These are phyloP conservation scores for Papilio polyxenes DNA, from an alignment of 1,140 invertebrate species.

Conservation along the genomic window DNA sequence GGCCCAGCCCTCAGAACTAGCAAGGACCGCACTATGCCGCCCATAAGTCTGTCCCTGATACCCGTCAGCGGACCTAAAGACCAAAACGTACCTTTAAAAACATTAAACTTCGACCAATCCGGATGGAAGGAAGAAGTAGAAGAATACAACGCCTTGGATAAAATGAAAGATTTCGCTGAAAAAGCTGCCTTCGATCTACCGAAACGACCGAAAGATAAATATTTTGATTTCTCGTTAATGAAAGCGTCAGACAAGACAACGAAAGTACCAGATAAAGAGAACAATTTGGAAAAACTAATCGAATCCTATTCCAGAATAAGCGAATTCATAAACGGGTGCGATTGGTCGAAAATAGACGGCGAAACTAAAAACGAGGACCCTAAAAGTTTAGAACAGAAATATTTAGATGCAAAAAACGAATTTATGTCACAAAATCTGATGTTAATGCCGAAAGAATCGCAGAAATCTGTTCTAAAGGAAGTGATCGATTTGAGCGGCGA, in stretches of 20 bases:
- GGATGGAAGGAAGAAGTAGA: slow-evolving; percentile 64
- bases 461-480: slow-evolving; percentile 66
- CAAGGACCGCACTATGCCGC: slow-evolving; percentile 71
- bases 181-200: slow-evolving; percentile 76
- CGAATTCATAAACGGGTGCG: slow-evolving; percentile 78
- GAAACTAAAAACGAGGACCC: slow-evolving; percentile 64
- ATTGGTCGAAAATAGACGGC: slow-evolving; percentile 69
- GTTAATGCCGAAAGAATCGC: slow-evolving; percentile 72
- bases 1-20: slow-evolving; percentile 60
- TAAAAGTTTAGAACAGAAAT: slow-evolving; percentile 73
- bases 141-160: slow-evolving; percentile 79
- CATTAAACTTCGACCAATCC: slow-evolving; percentile 57
- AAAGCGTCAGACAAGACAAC: slow-evolving; percentile 63
- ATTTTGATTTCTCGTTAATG: slow-evolving; percentile 70
- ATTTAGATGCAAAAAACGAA: slow-evolving; percentile 78
- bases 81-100: slow-evolving; percentile 63
- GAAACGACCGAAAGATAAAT: slow-evolving; percentile 69
- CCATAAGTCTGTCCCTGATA: slow-evolving; percentile 76
- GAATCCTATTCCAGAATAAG: slow-evolving; percentile 76
- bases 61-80: slow-evolving; percentile 69
- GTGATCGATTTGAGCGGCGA: slow-evolving; percentile 76
- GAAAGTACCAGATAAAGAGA: slow-evolving; percentile 64
- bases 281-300: slow-evolving; percentile 73
- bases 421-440: slow-evolving; percentile 78
- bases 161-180: slow-evolving; percentile 80